phyloP scores from a whole-genome alignment of 1,140 invertebrate genomes.

The Portunus trituberculatus region DNA sequence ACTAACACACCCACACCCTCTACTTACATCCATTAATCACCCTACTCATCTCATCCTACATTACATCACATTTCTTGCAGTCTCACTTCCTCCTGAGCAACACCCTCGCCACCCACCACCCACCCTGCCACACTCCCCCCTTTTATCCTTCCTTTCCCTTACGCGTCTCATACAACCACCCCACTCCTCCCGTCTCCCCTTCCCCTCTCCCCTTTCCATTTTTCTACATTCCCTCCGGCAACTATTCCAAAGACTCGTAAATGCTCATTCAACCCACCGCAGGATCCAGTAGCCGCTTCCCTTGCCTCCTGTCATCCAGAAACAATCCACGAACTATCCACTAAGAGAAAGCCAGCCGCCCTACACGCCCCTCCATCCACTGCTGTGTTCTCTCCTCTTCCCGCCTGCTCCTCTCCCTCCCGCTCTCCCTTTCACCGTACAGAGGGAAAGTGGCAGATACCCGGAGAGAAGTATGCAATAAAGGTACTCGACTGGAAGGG shows the following conservation, averaged over 20 bases:
- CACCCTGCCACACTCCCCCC: not conserved
- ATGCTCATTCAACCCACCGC: not conserved
- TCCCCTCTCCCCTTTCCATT: not conserved
- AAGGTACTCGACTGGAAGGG: too few species aligned
- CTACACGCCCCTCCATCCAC: not conserved
- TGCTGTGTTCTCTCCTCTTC: not conserved
- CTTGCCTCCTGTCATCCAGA: not conserved
- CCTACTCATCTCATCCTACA: not conserved
- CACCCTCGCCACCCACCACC: not conserved
- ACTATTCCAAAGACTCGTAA: slow-evolving; percentile 20
- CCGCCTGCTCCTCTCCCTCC: not conserved
- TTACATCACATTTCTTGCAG: not conserved
- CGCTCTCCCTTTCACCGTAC: not conserved
- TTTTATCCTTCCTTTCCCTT: not conserved
- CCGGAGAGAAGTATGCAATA: too few species aligned
- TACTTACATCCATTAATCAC: not conserved
- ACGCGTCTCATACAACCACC: not conserved
- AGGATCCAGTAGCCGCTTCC: not conserved
- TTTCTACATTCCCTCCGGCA: not conserved
- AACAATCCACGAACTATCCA: slow-evolving; percentile 22
- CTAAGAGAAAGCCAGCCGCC: not conserved
- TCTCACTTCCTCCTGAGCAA: not conserved
- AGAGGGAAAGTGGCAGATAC: too few species aligned
- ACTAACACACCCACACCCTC: not conserved
- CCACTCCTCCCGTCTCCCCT: not conserved